Percentiles rank a stretch among this genome's conserved stretches.
Evolutionary conservation across 1,140 invertebrate species (phyloP).

Genomic region (Scaptodrosophila lebanonensis): DNA sequence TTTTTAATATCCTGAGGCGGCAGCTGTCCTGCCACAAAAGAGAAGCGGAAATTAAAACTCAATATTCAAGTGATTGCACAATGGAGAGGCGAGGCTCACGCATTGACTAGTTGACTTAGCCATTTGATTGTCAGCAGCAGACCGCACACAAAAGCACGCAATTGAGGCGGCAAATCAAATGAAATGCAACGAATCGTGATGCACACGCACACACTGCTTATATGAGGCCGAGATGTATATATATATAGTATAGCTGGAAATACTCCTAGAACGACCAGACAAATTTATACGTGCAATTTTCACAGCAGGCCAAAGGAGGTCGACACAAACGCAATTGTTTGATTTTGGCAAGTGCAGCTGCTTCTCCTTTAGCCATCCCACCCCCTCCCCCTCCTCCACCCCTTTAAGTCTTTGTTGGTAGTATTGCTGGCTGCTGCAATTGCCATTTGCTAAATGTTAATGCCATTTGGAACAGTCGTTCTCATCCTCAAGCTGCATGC

Average conservation of each 20-base stretch:
- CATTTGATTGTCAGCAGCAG: too few species aligned
- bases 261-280: not conserved
- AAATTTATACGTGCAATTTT: conserved; percentile 50
- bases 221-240: too few species aligned
- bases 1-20: conserved; percentile 70
- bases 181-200: conserved; percentile 67
- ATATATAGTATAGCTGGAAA: not conserved
- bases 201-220: conserved; percentile 26
- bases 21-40: conserved; percentile 54
- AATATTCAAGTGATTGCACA: conserved; percentile 66
- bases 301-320: too few species aligned
- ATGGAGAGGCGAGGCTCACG: conserved; percentile 31
- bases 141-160: conserved; percentile 69
- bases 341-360: conserved; percentile 70
- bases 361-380: conserved; percentile 33
- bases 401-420: too few species aligned
- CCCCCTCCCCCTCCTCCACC: too few species aligned
- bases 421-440: conserved; percentile 60
- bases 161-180: conserved; percentile 74
- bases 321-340: conserved; percentile 56
- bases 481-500: conserved; percentile 7
- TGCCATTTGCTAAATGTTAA: conserved; percentile 73
- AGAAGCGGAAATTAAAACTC: conserved; percentile 71
- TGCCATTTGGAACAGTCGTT: conserved; percentile 71
- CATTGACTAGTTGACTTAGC: conserved; percentile 61